Base-by-base conservation (phyloP, 53 echinoderm and acorn worm species). In the Antedon mediterranea region DNA sequence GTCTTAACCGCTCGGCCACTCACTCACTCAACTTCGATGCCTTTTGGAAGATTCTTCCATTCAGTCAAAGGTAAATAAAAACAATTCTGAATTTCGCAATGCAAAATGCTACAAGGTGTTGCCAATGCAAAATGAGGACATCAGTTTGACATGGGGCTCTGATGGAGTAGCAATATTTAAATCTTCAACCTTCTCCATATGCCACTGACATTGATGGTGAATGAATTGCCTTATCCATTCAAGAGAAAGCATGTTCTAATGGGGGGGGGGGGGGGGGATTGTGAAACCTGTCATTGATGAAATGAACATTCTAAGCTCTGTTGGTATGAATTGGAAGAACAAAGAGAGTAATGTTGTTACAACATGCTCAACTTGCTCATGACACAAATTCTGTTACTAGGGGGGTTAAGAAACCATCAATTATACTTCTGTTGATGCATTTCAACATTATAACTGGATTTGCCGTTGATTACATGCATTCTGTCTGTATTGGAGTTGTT, bases 221-320 rank as follows among this genome's bases (percentile, higher is more conserved):
- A 80, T 80, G 80, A 80, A 30, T 74, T 80, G 20, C 80, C 80
- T 34, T 80, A 80, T 74, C 29, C 74, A 74, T 20, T 80, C 0
- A 73, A 80, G 73, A 13, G 80, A n/a, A 71, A 78, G 73, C 20
- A 71, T 72, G 28, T 31, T 14, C 70, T 84, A 41, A 70, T 88
- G 33, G 85, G 83, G 71, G 82, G 82, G 13, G 42, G 88, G 32
- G 79, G 76, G 88, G 84, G 84, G 81, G 84, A 88, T 30, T 44
- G 23, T 3, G 74, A 85, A 89, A 72, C 77, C 78, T 71, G 74
- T 88, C 82, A 79, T 88, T 3, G 79, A 79, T 28, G 88, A 85
- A 32, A 81, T 82, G 78, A 79, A 75, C 32, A 31, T 57, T 30
- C 70, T 88, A n/a, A 75, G 79, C 32, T 72, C 34, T 77, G 74